phyloP scores from a whole-genome alignment of 2,888 invertebrate species.

The Nomada lathburiana region DNA sequence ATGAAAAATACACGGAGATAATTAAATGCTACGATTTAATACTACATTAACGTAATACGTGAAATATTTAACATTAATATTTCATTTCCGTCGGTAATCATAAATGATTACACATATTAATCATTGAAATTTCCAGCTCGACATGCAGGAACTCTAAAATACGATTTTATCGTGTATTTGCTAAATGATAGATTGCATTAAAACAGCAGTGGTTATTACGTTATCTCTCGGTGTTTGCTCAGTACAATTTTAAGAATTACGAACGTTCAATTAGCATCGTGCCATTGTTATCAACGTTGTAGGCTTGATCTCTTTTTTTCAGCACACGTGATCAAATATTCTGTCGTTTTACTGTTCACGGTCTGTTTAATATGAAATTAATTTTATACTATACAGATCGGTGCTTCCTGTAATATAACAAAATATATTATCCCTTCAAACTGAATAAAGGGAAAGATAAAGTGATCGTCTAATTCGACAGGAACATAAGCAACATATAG shows the following conservation, averaged over 20 bases:
- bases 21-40: constrained; percentile 13
- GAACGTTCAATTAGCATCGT: neutral
- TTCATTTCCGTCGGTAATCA: neutral
- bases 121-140: constrained; percentile 1
- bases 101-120: neutral
- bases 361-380: too few relatives aligned
- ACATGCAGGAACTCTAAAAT: constrained; percentile 12
- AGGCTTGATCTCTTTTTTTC: too few relatives aligned
- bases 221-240: constrained; percentile 5
- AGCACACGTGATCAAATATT: too few relatives aligned
- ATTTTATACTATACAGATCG: too few relatives aligned
- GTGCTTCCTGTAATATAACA: too few relatives aligned
- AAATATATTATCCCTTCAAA: too few relatives aligned
- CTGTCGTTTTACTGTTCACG: too few relatives aligned
- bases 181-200: constrained; percentile 33
- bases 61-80: neutral
- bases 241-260: neutral
- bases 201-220: constrained; percentile 60
- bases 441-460: too few relatives aligned
- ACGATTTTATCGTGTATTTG: constrained; percentile 3
- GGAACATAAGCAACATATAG: too few relatives aligned
- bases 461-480: too few relatives aligned
- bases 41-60: neutral
- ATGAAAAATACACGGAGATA: neutral
- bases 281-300: neutral